Evolutionary conservation across 1,140 invertebrate genomes (phyloP), one percentile per base, ranked within the genome.

Genomic region (Hirudo medicinalis): DNA sequence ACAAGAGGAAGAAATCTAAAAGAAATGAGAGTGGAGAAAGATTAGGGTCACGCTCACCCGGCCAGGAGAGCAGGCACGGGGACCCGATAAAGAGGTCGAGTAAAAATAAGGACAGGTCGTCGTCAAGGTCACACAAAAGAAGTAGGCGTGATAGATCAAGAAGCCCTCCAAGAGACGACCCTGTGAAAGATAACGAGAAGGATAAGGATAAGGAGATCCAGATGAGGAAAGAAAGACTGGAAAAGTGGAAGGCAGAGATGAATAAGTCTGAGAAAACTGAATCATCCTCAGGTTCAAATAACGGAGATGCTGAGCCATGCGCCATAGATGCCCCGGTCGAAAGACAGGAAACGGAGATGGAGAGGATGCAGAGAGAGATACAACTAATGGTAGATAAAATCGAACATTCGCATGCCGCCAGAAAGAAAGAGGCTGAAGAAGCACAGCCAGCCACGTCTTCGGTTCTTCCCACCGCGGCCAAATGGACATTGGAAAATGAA

Each of bases 151-250:
- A 32, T 63, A n/a, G 19, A 22, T 63, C 57, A n/a, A 22, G 19
- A 63, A 63, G 57, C 15, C 5, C 43, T 49, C 11, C 0, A 13
- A 49, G 0, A 49, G 43, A 49, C 13, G 43, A 49, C 15, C 43
- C 86, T 76, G 82, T 82, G 72, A 84, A 86, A 74, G 91, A 96
- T 78, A 91, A 80, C 71, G 75, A 77, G 53, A 81, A 97, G 20
- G 94, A 97, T 79, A 81, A 97, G 20, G 94, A 97, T 79, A 83
- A 89, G 25, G 94, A 97, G 85, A 98, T 97, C 94, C 91, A 93
- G 78, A 96, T 95, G 81, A 85, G 94, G 43, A 82, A 93, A 36
- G 94, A 98, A 78, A 86, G 91, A 49, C 94, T 95, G 71, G 92
- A 96, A 83, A 86, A 91, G 73, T 95, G 92, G 91, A 83, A 91